Conservation (phyloP, 2,113 vertebrate genomes). For the Athene cunicularia region DNA sequence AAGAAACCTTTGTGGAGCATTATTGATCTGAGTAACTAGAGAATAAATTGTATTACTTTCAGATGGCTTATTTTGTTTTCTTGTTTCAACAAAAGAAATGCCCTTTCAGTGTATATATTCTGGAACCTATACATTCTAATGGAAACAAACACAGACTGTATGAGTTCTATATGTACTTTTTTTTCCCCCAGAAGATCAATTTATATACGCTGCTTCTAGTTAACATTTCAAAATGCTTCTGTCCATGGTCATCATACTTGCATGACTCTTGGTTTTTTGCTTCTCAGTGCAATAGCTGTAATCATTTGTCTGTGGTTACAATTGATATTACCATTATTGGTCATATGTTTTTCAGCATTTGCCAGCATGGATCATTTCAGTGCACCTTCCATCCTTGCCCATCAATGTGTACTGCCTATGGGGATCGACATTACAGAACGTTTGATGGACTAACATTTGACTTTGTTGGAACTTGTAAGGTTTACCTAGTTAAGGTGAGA, state of each 20-base stretch:
- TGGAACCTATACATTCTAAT: neutral
- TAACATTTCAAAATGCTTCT: neutral
- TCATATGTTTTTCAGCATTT: constrained; percentile 80
- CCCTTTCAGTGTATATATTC: accelerated
- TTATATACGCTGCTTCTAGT: neutral
- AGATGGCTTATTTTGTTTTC: neutral
- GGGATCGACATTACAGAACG: constrained; percentile 92
- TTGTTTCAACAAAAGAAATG: neutral
- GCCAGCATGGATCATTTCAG: constrained; percentile 89
- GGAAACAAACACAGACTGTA: neutral
- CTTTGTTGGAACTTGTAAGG: constrained; percentile 90
- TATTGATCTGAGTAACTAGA: neutral
- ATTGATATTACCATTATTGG: neutral
- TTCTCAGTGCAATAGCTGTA: neutral
- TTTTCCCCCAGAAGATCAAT: neutral
- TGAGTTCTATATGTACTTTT: neutral
- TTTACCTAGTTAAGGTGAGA: constrained; percentile 92
- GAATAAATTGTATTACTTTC: neutral
- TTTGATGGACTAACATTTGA: constrained; percentile 94
- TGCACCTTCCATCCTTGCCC: constrained; percentile 91
- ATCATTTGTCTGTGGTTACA: neutral
- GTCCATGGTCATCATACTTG: neutral
- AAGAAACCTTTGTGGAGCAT: neutral
- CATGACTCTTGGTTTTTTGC: neutral
- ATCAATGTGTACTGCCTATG: constrained; percentile 90